phyloP scores from a whole-genome alignment of 2,797 vertebrate genomes.

The Clarias pachynema region DNA sequence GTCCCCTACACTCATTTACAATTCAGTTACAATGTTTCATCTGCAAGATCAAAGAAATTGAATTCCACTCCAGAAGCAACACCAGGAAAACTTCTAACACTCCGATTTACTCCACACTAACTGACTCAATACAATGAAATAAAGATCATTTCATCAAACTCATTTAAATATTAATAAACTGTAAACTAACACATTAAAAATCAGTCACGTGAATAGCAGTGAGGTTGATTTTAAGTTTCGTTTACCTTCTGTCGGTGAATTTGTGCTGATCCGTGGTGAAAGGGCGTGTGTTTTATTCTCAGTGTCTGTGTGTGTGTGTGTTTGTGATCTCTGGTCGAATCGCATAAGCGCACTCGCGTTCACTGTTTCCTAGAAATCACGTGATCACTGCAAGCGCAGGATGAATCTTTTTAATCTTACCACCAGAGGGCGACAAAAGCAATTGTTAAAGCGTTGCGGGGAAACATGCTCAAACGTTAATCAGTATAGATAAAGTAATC shows the following conservation, averaged over 20 bases:
- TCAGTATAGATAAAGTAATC: not conserved
- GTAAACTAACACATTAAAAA: not conserved
- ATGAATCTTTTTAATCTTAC: not conserved
- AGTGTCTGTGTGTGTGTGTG: not conserved
- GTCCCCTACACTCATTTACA: not conserved
- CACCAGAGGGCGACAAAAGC: constrained; percentile 30
- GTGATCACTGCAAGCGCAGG: constrained; percentile 6
- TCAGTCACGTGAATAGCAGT: not conserved
- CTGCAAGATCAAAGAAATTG: not conserved
- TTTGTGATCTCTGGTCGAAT: not conserved
- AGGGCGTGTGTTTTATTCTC: not conserved
- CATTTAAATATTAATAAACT: not conserved
- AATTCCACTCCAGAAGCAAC: not conserved
- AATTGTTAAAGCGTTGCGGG: not conserved
- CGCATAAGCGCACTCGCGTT: not conserved
- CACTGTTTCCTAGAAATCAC: constrained; percentile 49
- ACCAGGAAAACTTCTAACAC: not conserved
- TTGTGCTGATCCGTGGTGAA: not conserved
- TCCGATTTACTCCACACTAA: not conserved
- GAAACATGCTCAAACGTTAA: not conserved
- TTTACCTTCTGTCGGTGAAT: constrained; percentile 11
- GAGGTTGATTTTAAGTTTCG: not conserved
- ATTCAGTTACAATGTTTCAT: not conserved
- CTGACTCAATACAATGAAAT: not conserved
- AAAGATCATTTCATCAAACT: not conserved